Evolutionary conservation across 2,113 vertebrate genomes (phyloP), one percentile per base, ranked within the genome.

Genomic region (Clarias gariepinus): DNA sequence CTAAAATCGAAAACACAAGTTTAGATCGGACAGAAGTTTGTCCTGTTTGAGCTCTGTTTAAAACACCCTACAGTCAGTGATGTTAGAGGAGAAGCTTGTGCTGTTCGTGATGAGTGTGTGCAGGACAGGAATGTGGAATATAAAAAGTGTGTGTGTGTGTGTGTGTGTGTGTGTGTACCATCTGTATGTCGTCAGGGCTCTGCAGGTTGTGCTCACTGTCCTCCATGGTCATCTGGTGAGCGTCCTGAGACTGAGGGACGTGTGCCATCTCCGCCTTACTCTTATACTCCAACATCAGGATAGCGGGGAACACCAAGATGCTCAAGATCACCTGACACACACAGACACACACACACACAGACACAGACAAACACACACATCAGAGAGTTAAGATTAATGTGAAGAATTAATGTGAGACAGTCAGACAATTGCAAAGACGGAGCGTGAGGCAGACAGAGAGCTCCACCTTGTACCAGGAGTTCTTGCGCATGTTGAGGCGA

Each of bases 181-280:
- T 98, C 23, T 96, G 97, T 87, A 99, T 99, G 86, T 99, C 97
- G 86, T 99, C 98, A 33, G 94, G 90, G 82, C 95, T 95, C 90
- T 98, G 97, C 90, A 98, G 97, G 93, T 97, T 98, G 94, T 97
- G 96, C 82, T 99, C 98, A n/a, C 98, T 99, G 90, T 99, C 98
- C 92, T 99, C 98, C 97, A 98, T 98, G 82, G 97, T 96, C 96
- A 99, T 99, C 89, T 99, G 98, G 93, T 99, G 98, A 58, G 98
- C 98, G 86, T 99, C 98, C 91, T 99, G 97, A 90, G 96, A 98
- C 91, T 99, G 98, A 85, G 98, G 98, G 91, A 99, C 99, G 88
- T 99, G 98, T 66, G 98, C 99, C 98, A 99, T 99, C 94, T 99
- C 98, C 16, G 98, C 98, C 90, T 99, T 99, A 33, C 97, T 98